Evolutionary conservation across 2,797 vertebrate genomes (phyloP).

Genomic region (Acanthiza pusilla): DNA sequence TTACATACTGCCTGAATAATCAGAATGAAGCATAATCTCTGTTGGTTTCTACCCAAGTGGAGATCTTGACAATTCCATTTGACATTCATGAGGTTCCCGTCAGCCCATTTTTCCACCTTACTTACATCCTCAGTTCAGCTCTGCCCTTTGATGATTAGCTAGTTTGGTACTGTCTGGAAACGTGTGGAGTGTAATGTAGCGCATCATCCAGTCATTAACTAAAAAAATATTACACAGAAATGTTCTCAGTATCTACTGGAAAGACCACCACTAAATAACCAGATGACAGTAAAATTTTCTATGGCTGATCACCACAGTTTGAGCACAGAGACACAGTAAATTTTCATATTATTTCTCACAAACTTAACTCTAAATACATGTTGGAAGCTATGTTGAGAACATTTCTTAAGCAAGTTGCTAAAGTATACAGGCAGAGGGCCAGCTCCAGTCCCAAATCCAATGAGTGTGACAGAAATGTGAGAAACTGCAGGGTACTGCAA

Average conservation of each 20-base stretch:
- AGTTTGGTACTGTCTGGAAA: neutral
- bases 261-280: neutral
- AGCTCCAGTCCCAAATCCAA: neutral
- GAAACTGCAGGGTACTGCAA: neutral
- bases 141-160: neutral
- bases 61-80: neutral
- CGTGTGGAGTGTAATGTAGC: accelerated
- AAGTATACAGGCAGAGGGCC: neutral
- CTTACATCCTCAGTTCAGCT: neutral
- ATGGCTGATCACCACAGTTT: neutral
- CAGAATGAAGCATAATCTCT: neutral
- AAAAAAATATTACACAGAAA: neutral
- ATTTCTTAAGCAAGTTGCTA: neutral
- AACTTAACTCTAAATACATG: neutral
- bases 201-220: neutral
- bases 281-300: neutral
- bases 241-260: neutral
- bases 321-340: neutral
- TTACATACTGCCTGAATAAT: neutral
- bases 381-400: neutral
- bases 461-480: neutral
- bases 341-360: neutral
- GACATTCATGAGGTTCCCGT: neutral
- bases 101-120: neutral
- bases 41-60: neutral